Base-by-base conservation (phyloP, 1,140 invertebrate species). In the Drosophila nasuta region DNA sequence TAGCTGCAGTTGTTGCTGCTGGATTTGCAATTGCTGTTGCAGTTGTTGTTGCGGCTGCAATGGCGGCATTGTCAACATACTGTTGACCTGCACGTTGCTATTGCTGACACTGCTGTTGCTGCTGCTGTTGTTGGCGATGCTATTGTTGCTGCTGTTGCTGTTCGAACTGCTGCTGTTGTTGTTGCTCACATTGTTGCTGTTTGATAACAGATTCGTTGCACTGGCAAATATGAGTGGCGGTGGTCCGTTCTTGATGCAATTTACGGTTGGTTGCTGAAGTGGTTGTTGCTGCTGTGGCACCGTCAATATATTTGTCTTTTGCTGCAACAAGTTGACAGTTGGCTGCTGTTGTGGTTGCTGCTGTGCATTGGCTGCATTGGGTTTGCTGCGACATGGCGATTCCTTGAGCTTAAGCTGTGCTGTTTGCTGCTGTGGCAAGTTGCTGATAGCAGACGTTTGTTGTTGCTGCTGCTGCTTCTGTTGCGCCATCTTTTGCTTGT, bases 161-260 rank as follows among this genome's bases (percentile, higher is more conserved):
- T 17, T 60, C 5, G 20, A 69, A 69, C 28, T 82, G 49, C 43
- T 77, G 49, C 5, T 63, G 10, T 20, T 76, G 30, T 11, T 82
- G 51, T 41, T 82, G 56, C 35, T 77, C 25, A 20, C 60, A 66
- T 11, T 79, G 17, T 17, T 85, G 65, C 71, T 73, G 28, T 66
- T 86, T 20, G 59, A 79, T 8, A 87, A 13, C n/a, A 88, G 38
- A 74, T 71, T 87, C 10, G 76, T 88, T 17, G 82, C 77, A 30
- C 82, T 88, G 30, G 82, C 79, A 66, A 87, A 87, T 13, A 87
- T 87, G 7, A 87, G 48, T 2, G 82, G 82, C 1, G 82, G 82
- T 45, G 82, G 82, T 8, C 82, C 82, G 15, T 74, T 87, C 35
- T 87, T 87, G 33, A 65, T 67, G 5, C 67, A 54, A 10, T 49